These are phyloP conservation scores for Poecilia gillii DNA, from an alignment of 2,797 vertebrate species.

Conservation along the genomic window DNA sequence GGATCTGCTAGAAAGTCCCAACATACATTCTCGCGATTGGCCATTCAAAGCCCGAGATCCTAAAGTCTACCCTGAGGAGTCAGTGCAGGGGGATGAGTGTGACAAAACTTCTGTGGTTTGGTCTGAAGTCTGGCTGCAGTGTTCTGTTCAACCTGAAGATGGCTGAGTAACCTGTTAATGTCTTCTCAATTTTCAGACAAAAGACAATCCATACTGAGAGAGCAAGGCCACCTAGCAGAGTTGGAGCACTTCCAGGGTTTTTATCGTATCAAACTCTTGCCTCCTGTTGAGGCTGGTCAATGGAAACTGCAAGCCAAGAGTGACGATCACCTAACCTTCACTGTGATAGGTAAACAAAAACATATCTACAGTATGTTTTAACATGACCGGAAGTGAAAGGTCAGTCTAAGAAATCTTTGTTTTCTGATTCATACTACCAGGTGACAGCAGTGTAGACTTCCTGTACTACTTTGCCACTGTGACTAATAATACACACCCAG, in stretches of 20 bases:
- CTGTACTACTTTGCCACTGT: slow-evolving; percentile 87
- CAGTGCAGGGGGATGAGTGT: neutral
- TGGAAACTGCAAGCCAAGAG: slow-evolving; percentile 81
- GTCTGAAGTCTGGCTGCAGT: neutral
- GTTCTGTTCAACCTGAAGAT: neutral
- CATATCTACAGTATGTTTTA: neutral
- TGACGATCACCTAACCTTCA: slow-evolving; percentile 75
- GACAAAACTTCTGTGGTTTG: neutral
- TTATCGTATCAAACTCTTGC: slow-evolving; percentile 77
- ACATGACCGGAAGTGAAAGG: neutral
- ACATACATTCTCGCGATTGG: neutral
- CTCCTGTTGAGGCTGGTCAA: slow-evolving; percentile 77
- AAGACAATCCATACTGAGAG: slow-evolving; percentile 71
- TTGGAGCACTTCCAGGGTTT: slow-evolving; percentile 77
- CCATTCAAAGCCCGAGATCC: neutral
- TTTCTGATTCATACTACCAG: slow-evolving; percentile 60
- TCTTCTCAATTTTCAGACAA: slow-evolving; percentile 52
- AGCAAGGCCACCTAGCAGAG: slow-evolving; percentile 66
- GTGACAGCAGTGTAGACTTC: slow-evolving; percentile 86
- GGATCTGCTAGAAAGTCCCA: neutral
- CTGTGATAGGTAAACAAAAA: slow-evolving; percentile 80
- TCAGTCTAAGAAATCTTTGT: neutral
- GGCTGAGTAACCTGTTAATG: neutral
- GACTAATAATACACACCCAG: slow-evolving; percentile 85
- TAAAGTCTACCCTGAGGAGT: neutral